Evolutionary conservation across 1,140 invertebrate genomes (phyloP), one percentile per base, ranked within the genome.

Genomic region (Penaeus indicus): DNA sequence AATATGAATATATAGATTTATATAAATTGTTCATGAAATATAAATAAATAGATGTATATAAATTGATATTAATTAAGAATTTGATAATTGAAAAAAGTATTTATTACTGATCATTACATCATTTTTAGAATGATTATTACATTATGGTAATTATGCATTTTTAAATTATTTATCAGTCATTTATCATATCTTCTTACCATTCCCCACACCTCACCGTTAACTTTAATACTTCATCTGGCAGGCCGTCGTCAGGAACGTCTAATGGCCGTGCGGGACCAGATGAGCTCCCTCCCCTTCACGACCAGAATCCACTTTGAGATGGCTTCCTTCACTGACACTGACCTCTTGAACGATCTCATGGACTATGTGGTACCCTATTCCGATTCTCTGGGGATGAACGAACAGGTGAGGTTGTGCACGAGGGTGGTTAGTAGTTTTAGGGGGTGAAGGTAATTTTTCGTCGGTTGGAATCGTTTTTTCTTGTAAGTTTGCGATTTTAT

Each of bases 301-400:
- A 96, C 96, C 11, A 94, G 95, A 86, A 94, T 96, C 75, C 97
- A 98, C 92, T 97, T 97, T 92, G 97, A 98, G 92, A 96, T 98
- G 96, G 97, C 97, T 21, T 97, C 96, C 64, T 97, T 96, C 91
- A 95, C 95, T 0, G 97, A 97, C 91, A 92, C 95, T 61, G 93
- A 94, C 78, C 92, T 97, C 13, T 92, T 98, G 1, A 93, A 94
- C 67, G 94, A 96, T 62, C 93, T 98, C 0, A 94, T 94, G 1
- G 93, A 95, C 25, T 93, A 94, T 88, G 94, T 98, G 0, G 93
- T 97, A 81, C 96, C 96, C 1, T 96, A 95, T 92, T 94, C 96
- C 0, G 96, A 98, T 91, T 97, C 97, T n/a, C 93, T 97, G 13
- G 97, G 97, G 0, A 97, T 97, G 96, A 98, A 98, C 92, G 97